Conservation (phyloP, 2,113 vertebrate genomes). For the Origma solitaria region DNA sequence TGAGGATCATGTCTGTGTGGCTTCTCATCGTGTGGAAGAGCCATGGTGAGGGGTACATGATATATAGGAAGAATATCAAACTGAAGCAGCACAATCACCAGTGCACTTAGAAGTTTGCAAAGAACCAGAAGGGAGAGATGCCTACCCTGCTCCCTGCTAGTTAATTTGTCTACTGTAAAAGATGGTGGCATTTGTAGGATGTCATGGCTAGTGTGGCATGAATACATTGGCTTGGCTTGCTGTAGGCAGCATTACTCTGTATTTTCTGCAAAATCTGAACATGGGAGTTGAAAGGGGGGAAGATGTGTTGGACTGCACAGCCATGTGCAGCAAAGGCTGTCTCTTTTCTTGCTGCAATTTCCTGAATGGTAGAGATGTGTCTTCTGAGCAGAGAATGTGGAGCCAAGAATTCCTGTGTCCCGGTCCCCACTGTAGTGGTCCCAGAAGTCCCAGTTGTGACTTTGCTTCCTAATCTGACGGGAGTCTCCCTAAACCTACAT, state of each 20-base stretch:
- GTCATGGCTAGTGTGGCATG: not conserved
- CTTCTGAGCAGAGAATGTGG: not conserved
- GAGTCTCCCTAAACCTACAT: not conserved
- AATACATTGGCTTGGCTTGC: not conserved
- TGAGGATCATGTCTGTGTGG: not conserved
- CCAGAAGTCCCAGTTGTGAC: not conserved
- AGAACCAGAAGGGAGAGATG: not conserved
- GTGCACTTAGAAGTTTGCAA: not conserved
- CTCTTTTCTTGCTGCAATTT: not conserved
- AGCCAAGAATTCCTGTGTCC: not conserved
- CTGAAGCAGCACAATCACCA: not conserved
- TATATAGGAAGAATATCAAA: not conserved
- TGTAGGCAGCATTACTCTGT: accelerated
- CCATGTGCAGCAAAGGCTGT: not conserved
- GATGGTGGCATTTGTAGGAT: not conserved
- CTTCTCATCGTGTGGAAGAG: not conserved
- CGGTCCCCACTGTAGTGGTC: not conserved
- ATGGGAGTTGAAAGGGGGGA: not conserved
- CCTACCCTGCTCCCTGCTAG: not conserved
- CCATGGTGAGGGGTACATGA: accelerated
- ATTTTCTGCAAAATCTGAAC: not conserved
- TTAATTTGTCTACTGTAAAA: not conserved
- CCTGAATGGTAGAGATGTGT: not conserved
- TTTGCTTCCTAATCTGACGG: not conserved
- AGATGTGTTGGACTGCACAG: not conserved